phyloP scores from a whole-genome alignment of 1,140 invertebrate genomes.

The Bradynema listronoti region DNA sequence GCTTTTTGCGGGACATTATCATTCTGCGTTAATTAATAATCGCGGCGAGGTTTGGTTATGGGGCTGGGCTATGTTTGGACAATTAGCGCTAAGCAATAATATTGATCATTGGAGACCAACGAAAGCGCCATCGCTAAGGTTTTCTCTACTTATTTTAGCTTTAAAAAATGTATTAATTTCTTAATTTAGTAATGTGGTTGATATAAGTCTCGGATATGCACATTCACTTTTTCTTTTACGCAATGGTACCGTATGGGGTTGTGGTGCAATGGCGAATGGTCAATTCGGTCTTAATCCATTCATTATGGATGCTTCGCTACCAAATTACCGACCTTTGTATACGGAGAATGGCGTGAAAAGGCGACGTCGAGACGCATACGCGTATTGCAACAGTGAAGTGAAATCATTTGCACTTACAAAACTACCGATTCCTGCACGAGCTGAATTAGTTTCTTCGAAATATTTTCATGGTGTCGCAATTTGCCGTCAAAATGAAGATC shows the following conservation, averaged over 20 bases:
- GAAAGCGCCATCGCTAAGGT: constrained; percentile 21
- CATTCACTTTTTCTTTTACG: constrained; percentile 31
- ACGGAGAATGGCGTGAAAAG: background rate
- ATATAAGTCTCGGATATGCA: constrained; percentile 30
- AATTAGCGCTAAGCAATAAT: constrained; percentile 24
- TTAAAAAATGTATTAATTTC: too few species aligned
- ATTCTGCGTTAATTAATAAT: constrained; percentile 44
- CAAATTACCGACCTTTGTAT: background rate
- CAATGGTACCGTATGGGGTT: constrained; percentile 35
- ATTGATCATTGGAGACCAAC: constrained; percentile 19
- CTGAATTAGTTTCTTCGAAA: constrained; percentile 24
- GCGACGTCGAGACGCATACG: constrained; percentile 1
- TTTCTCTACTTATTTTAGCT: constrained; percentile 15
- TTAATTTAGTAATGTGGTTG: background rate
- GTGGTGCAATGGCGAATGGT: constrained; percentile 27
- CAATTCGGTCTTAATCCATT: constrained; percentile 1
- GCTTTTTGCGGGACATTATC: constrained; percentile 47
- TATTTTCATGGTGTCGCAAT: constrained; percentile 39
- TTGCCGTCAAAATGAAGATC: background rate
- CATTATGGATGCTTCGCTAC: background rate
- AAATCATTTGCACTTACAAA: constrained; percentile 16
- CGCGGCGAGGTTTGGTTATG: constrained; percentile 40
- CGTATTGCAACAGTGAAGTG: too few species aligned
- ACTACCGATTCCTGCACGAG: constrained; percentile 25
- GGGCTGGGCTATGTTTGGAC: constrained; percentile 48